Evolutionary conservation across 2,797 vertebrate species (phyloP).

Genomic region (Babyrousa celebensis): DNA sequence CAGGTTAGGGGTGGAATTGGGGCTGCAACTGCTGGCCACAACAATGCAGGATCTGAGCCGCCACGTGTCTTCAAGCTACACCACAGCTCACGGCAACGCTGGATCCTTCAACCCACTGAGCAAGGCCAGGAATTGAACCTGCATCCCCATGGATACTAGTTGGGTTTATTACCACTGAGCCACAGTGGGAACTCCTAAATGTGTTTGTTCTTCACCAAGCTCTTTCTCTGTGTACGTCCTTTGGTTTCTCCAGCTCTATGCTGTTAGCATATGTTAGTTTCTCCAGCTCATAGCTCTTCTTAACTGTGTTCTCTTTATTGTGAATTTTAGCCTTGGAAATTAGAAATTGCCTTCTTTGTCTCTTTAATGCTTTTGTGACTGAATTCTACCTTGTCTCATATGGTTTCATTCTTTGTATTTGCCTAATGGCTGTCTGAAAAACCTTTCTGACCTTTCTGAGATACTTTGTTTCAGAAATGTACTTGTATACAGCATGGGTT

Average conservation of each 20-base stretch:
- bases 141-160: too few relatives aligned
- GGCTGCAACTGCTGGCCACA: too few relatives aligned
- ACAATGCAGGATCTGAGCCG: too few relatives aligned
- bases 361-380: not conserved
- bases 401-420: conserved; percentile 35
- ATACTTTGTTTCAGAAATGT: not conserved
- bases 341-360: not conserved
- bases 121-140: too few relatives aligned
- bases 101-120: too few relatives aligned
- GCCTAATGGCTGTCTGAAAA: not conserved
- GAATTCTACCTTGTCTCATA: not conserved
- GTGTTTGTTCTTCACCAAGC: not conserved
- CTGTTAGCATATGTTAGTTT: not conserved
- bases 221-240: not conserved
- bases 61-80: too few relatives aligned
- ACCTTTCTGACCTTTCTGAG: not conserved
- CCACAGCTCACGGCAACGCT: too few relatives aligned
- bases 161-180: too few relatives aligned
- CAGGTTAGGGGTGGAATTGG: too few relatives aligned
- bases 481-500: not conserved
- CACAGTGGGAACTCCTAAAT: not conserved
- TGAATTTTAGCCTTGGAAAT: conserved; percentile 51
- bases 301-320: conserved; percentile 1
- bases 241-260: conserved; percentile 13
- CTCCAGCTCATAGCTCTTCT: not conserved